phyloP scores from a whole-genome alignment of 2,113 vertebrate species.

The Nibea albiflora region DNA sequence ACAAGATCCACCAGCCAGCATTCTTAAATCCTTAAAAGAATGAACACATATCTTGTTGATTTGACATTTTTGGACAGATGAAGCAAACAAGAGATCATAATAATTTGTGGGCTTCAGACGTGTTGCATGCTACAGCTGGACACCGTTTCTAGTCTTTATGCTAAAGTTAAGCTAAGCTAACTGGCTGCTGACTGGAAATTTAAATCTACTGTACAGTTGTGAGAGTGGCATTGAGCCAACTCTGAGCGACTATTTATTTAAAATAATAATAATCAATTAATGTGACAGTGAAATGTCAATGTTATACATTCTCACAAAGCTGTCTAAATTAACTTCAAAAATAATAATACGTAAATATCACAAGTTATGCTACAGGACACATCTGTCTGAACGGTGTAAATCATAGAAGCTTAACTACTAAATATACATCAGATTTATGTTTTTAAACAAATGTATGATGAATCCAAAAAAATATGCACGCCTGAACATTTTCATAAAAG shows the following conservation, averaged over 20 bases:
- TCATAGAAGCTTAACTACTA: background rate
- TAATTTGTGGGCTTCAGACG: no score
- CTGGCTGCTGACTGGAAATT: no score
- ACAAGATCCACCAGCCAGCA: no score
- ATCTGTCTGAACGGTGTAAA: background rate
- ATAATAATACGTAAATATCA: background rate
- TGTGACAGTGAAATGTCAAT: background rate
- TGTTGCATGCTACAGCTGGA: no score
- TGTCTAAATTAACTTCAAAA: background rate
- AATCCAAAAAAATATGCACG: background rate
- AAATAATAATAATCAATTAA: background rate
- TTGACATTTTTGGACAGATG: no score
- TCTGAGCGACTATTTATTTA: background rate
- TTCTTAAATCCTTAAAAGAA: background rate
- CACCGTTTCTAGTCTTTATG: no score
- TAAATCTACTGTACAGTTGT: no score
- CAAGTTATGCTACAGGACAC: background rate
- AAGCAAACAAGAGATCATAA: no score
- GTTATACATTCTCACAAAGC: slow-evolving; percentile 9
- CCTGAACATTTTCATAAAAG: background rate
- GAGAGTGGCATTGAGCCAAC: background rate
- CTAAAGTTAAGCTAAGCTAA: background rate
- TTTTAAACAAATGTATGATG: background rate
- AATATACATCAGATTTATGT: background rate
- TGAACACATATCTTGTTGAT: background rate